Evolutionary conservation across 2,113 vertebrate genomes (phyloP), one percentile per base, ranked within the genome.

Genomic region (Ciconia boyciana): DNA sequence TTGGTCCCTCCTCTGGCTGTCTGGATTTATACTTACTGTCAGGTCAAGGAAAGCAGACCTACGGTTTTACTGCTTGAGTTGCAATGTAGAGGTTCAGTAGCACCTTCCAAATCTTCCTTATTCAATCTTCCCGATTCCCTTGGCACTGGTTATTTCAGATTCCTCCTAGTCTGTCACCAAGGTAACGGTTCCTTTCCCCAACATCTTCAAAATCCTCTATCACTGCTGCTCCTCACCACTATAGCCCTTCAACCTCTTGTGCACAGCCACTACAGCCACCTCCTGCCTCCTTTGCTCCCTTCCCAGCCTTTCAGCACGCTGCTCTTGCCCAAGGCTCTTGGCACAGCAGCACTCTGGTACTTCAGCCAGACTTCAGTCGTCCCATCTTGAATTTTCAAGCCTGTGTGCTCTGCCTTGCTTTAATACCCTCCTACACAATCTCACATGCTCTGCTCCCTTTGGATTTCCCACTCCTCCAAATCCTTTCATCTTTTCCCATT

Each of bases 1-100:
- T 85, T 57, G 52, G 89, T 95, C 44, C 49, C 84, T 93, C 19
- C 70, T 87, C 87, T 69, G 65, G 44, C 70, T 93, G 84, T 87
- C 94, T 96, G 94, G 93, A 93, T 94, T 96, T 96, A 80, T 72
- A 96, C 91, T 96, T 88, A 83, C 57, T 88, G 72, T 75, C 87
- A 97, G 65, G 87, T 91, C 94, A 95, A 91, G 85, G 74, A 95
- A 95, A 96, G 87, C 94, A 96, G 87, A 82, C 31, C 87, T 72
- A 44, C 0, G 3, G 61, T 95, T 96, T 96, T 95, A 93, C 70
- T 46, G 74, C 70, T 83, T 0, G 0, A 91, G 62, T 29, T 87
- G 70, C 77, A 94, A 87, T 1, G 3, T 15, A 80, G 48, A 91
- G 41, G 52, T 91, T 84, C 70, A 76, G 66, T 24, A 94, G 84